phyloP scores from a whole-genome alignment of 2,888 invertebrate genomes.

The Seladonia tumulorum region DNA sequence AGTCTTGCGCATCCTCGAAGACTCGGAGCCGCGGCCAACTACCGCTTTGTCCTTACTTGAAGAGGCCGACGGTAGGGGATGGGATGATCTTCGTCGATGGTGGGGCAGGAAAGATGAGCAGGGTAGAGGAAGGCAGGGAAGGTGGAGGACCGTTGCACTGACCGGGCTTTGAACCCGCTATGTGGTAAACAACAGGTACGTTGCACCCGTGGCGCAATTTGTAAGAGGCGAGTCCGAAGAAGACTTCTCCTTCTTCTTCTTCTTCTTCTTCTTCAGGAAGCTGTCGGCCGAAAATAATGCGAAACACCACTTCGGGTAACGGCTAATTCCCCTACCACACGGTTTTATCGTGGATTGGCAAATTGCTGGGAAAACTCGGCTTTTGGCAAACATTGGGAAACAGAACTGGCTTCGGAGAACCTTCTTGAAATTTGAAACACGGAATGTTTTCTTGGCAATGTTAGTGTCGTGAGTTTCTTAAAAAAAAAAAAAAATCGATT shows the following conservation, averaged over 20 bases:
- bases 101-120: constrained; percentile 58
- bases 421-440: background rate
- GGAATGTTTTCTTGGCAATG: no score
- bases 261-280: constrained; percentile 47
- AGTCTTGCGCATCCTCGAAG: constrained; percentile 71
- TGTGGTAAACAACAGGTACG: constrained; percentile 84
- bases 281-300: constrained; percentile 68
- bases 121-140: constrained; percentile 60
- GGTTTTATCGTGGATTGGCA: constrained; percentile 9
- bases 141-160: constrained; percentile 79
- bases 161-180: constrained; percentile 83
- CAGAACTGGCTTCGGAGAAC: no score
- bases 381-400: background rate
- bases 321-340: constrained; percentile 33
- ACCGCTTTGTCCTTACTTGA: constrained; percentile 74
- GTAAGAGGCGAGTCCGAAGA: constrained; percentile 70
- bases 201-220: constrained; percentile 81
- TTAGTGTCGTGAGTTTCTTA: no score
- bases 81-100: constrained; percentile 63
- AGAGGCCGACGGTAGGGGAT: constrained; percentile 72
- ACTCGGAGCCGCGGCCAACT: constrained; percentile 61
- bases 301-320: constrained; percentile 56
- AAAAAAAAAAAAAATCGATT: no score
- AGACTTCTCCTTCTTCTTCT: constrained; percentile 45
- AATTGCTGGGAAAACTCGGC: constrained; percentile 15